These are phyloP conservation scores for Cygnus atratus DNA, from an alignment of 2,113 vertebrate species.

Conservation along the genomic window DNA sequence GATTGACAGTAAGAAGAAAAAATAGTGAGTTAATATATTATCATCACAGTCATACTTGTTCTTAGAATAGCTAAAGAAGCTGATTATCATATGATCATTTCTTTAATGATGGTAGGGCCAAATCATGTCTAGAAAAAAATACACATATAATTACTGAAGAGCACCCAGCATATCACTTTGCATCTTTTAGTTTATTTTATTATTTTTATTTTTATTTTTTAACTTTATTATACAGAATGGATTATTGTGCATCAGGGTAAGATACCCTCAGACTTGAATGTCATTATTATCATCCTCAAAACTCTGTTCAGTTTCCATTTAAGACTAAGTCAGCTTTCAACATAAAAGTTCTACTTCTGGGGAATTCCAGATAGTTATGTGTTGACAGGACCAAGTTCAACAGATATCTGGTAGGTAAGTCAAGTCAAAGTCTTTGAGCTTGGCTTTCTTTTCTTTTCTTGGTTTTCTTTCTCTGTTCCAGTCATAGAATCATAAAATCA, in stretches of 20 bases:
- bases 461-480: neutral
- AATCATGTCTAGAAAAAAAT: neutral
- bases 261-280: neutral
- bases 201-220: no score
- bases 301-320: neutral
- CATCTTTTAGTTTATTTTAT: neutral
- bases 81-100: neutral
- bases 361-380: neutral
- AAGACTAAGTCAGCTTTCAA: neutral
- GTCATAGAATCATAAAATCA: neutral
- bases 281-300: neutral
- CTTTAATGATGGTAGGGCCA: neutral
- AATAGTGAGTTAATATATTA: neutral
- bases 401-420: neutral
- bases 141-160: neutral
- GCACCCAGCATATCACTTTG: neutral
- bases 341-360: neutral
- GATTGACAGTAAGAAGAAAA: neutral
- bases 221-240: neutral
- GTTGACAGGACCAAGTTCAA: neutral
- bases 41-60: neutral
- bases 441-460: neutral
- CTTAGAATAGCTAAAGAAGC: neutral
- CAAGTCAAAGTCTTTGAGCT: neutral
- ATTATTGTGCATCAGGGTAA: neutral